phyloP scores from a whole-genome alignment of 2,888 invertebrate genomes.

The Galerucella pusilla region DNA sequence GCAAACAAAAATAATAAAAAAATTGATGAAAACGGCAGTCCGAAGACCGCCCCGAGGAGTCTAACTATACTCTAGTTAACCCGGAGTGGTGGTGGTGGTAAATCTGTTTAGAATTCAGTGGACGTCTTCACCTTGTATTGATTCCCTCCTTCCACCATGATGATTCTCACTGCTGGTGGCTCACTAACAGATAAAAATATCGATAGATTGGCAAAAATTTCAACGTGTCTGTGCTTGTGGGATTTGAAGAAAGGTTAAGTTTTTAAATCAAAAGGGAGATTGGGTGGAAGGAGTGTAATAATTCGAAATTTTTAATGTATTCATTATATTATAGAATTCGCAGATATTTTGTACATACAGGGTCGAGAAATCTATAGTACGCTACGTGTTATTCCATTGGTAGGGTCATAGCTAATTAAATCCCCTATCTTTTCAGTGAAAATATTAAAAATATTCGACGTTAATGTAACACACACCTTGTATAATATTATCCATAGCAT shows the following conservation, averaged over 20 bases:
- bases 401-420: too few relatives aligned
- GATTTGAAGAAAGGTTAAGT: background rate
- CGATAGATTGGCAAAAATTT: slow-evolving; percentile 14
- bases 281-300: background rate
- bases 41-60: slow-evolving; percentile 39
- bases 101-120: slow-evolving; percentile 71
- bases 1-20: background rate
- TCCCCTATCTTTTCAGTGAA: too few relatives aligned
- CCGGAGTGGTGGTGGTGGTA: slow-evolving; percentile 52
- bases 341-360: too few relatives aligned
- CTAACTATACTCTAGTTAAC: slow-evolving; percentile 48
- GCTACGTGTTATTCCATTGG: too few relatives aligned
- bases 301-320: too few relatives aligned
- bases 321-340: too few relatives aligned
- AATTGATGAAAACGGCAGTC: slow-evolving; percentile 24
- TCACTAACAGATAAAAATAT: slow-evolving; percentile 18
- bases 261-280: background rate
- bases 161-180: slow-evolving; percentile 35
- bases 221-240: background rate
- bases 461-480: background rate
- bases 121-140: slow-evolving; percentile 74
- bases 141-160: slow-evolving; percentile 64
- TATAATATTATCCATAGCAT: background rate
- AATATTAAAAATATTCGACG: too few relatives aligned
- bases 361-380: too few relatives aligned